Conservation (phyloP, 2,113 vertebrate genomes). For the Aramus guarauna region DNA sequence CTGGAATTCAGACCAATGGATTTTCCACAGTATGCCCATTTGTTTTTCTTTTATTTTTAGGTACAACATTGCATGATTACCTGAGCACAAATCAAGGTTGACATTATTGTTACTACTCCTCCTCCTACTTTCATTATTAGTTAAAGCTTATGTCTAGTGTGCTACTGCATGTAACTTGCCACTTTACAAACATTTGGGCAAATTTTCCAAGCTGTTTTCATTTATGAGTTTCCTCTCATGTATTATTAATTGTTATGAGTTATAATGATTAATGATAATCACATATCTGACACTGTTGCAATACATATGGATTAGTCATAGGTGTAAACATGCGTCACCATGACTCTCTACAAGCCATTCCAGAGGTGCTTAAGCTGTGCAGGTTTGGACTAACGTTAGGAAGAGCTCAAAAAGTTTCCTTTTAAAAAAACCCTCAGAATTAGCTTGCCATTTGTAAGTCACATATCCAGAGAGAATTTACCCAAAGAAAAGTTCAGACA, state of each 20-base stretch:
- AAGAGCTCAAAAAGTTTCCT: background rate
- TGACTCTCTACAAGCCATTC: background rate
- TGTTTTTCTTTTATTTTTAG: conserved; percentile 12
- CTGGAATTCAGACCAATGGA: background rate
- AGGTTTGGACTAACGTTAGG: background rate
- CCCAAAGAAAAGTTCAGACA: background rate
- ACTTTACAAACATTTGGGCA: background rate
- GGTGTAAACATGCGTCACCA: background rate
- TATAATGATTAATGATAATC: background rate
- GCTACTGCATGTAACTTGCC: background rate
- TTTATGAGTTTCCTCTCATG: background rate
- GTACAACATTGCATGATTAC: background rate
- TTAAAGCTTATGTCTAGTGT: background rate
- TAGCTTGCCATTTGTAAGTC: background rate
- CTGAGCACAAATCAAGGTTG: background rate
- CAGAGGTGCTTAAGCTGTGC: background rate
- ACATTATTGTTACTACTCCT: background rate
- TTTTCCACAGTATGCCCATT: background rate
- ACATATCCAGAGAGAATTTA: background rate
- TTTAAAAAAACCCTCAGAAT: background rate
- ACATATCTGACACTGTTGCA: background rate
- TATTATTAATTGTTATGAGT: background rate
- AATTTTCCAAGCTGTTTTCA: background rate
- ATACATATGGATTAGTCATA: background rate
- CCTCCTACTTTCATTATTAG: background rate